Evolutionary conservation across 1,140 invertebrate species (phyloP), one percentile per base, ranked within the genome.

Genomic region (Acromyrmex heyeri): DNA sequence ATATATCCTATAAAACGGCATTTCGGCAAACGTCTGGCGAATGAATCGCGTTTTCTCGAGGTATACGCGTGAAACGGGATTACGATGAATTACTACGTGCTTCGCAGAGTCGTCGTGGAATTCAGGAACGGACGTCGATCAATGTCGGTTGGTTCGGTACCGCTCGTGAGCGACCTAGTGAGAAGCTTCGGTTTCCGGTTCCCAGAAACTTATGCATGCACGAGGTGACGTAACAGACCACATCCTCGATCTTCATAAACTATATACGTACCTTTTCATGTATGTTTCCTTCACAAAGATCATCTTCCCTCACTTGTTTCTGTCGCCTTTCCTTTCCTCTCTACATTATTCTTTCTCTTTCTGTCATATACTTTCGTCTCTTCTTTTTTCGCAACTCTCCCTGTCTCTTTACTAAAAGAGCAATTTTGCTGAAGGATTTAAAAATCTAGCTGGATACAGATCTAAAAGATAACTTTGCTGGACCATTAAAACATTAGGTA

Each of bases 171-270:
- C 69, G 73, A 75, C 75, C 81, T 44, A 85, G 72, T 85, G 50
- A 85, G 21, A 38, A 50, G n/a, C 18, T 48, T 69, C 21, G 27
- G 14, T 78, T 85, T 69, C 24, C 69, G 27, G 50, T 16, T 34
- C 27, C 14, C 10, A 27, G 64, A n/a, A 34, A 65, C 34, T 38
- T 50, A 38, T n/a, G 62, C 75, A 70, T 72, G 27, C 57, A 21
- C 57, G 30, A 59, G 64, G 38, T 38, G 55, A 55, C 55, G 50
- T 83, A 88, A 88, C 82, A 70, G 78, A 86, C 82, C 67, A 85
- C 81, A 21, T 67, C 64, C 78, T 81, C 61, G 57, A 73, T 62
- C 64, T 67, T 86, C 27, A 27, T 10, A 21, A 10, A 18, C 34
- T 27, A 21, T 14, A 24, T 62, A 65, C 30, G 21, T 24, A 12